Conservation (phyloP, 2,797 vertebrate species). For the Alectoris magna region DNA sequence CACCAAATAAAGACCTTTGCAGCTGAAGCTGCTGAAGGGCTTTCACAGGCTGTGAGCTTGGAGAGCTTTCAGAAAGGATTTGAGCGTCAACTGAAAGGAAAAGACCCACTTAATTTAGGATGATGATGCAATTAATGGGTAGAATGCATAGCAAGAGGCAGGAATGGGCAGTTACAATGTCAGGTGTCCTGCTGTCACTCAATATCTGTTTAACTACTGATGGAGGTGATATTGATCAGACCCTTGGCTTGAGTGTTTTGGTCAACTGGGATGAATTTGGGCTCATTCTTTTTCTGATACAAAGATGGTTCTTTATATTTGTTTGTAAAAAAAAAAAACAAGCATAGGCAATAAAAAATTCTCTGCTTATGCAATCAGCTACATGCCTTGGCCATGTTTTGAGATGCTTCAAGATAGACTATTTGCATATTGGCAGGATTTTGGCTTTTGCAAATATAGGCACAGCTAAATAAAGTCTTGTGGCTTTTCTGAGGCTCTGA, state of each 20-base stretch:
- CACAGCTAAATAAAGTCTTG: not conserved
- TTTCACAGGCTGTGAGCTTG: not conserved
- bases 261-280: not conserved
- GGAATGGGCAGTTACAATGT: not conserved
- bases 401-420: not conserved
- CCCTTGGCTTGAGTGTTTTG: not conserved
- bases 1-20: not conserved
- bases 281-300: accelerated
- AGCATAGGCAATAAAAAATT: no score
- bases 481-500: not conserved
- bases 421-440: accelerated
- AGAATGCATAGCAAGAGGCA: not conserved
- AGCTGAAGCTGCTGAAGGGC: not conserved
- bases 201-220: accelerated
- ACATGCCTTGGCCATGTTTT: not conserved
- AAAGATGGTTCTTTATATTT: not conserved
- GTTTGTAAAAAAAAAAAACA: not conserved
- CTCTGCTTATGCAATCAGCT: not conserved
- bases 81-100: not conserved
- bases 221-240: no score
- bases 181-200: not conserved
- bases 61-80: not conserved
- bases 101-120: not conserved
- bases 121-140: not conserved
- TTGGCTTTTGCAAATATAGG: not conserved